phyloP scores from a whole-genome alignment of 2,888 invertebrate genomes.

The Lymantria dispar region DNA sequence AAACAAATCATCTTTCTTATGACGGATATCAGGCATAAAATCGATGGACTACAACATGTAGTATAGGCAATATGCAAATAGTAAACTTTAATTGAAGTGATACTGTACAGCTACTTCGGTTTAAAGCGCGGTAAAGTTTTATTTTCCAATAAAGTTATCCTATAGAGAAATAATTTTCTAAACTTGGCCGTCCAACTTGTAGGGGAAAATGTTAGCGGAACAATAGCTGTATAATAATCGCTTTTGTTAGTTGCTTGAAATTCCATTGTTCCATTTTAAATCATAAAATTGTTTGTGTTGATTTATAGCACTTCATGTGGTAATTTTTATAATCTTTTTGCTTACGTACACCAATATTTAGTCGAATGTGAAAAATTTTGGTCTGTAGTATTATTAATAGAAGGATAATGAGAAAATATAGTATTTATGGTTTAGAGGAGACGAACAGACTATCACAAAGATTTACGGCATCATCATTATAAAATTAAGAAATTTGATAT shows the following conservation, averaged over 20 bases:
- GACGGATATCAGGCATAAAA: too few relatives aligned
- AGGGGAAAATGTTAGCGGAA: slow-evolving; percentile 23
- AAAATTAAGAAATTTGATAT: too few relatives aligned
- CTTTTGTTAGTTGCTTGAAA: slow-evolving; percentile 17
- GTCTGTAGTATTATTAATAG: too few relatives aligned
- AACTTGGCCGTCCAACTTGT: slow-evolving; percentile 28
- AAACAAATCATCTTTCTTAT: too few relatives aligned
- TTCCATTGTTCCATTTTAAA: slow-evolving; percentile 9
- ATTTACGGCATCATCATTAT: too few relatives aligned
- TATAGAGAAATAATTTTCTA: slow-evolving; percentile 37
- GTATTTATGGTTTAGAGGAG: too few relatives aligned
- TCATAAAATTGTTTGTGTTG: slow-evolving; percentile 7
- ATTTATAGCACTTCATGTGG: background rate
- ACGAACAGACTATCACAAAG: too few relatives aligned
- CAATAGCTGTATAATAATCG: slow-evolving; percentile 33
- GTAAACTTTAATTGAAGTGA: slow-evolving; percentile 15
- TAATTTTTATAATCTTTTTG: too few relatives aligned
- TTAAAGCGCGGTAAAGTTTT: slow-evolving; percentile 23
- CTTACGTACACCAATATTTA: too few relatives aligned
- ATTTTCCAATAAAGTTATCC: slow-evolving; percentile 45
- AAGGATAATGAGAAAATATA: too few relatives aligned
- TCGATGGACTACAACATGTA: too few relatives aligned
- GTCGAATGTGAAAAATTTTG: too few relatives aligned
- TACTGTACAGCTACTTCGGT: slow-evolving; percentile 9
- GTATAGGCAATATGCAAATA: background rate